Conservation (phyloP, 2,888 invertebrate genomes). For the Crossocerus cetratus region DNA sequence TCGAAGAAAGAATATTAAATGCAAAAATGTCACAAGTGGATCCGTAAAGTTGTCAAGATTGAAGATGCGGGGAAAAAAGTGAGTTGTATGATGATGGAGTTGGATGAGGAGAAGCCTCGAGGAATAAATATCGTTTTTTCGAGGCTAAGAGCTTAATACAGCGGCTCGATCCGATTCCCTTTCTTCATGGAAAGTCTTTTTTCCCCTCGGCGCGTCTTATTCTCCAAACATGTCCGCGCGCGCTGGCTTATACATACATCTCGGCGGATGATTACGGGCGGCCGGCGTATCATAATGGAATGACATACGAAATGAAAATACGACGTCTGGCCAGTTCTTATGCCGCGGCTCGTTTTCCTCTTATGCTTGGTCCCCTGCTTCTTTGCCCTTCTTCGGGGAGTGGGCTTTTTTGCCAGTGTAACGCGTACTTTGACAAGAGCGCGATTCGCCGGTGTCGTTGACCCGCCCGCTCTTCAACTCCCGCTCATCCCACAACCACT, state of each 20-base stretch:
- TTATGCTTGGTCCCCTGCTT: slow-evolving; percentile 15
- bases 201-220: background rate
- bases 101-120: too few species aligned
- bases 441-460: too few species aligned
- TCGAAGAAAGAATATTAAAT: too few species aligned
- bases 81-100: too few species aligned
- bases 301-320: slow-evolving; percentile 41
- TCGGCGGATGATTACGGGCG: slow-evolving; percentile 16
- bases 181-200: too few species aligned
- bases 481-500: background rate
- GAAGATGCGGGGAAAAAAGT: too few species aligned
- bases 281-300: slow-evolving; percentile 29
- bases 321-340: slow-evolving; percentile 32
- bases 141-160: too few species aligned
- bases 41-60: too few species aligned
- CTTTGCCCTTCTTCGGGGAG: slow-evolving; percentile 34
- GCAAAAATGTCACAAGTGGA: too few species aligned
- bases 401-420: slow-evolving; percentile 16
- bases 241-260: background rate
- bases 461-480: background rate
- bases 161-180: too few species aligned
- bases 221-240: slow-evolving; percentile 1
- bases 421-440: slow-evolving; percentile 6
- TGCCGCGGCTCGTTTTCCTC: slow-evolving; percentile 17
- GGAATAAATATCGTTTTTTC: too few species aligned